phyloP scores from a whole-genome alignment of 64 coral and sea anemone species.

The Stichodactyla mertensii region DNA sequence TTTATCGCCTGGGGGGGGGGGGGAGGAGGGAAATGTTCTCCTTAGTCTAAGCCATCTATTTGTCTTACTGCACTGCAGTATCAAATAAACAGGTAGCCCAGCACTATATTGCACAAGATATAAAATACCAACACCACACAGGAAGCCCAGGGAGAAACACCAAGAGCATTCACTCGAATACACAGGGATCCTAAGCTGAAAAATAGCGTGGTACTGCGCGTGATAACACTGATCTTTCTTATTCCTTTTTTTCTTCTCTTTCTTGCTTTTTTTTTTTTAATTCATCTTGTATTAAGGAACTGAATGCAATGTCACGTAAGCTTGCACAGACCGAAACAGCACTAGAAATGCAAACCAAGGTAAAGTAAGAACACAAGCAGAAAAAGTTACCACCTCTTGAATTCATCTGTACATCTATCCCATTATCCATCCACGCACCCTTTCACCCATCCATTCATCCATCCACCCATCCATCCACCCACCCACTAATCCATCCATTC shows the following conservation, averaged over 20 bases:
- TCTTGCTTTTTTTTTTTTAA: too few species aligned
- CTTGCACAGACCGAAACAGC: conserved; percentile 58
- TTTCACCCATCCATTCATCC: too few species aligned
- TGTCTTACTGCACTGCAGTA: too few species aligned
- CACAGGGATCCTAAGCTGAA: too few species aligned
- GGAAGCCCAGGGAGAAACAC: neutral
- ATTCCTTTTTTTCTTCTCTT: too few species aligned
- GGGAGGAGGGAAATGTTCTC: too few species aligned
- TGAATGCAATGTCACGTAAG: conserved; percentile 45
- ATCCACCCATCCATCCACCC: too few species aligned
- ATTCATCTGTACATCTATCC: neutral
- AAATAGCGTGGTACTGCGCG: too few species aligned
- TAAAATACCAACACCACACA: neutral
- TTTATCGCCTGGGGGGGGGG: too few species aligned
- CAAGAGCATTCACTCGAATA: neutral
- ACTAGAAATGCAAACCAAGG: conserved; percentile 74
- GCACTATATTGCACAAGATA: neutral
- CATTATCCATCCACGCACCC: too few species aligned
- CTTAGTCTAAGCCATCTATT: too few species aligned
- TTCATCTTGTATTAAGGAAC: conserved; percentile 23
- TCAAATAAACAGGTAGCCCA: neutral
- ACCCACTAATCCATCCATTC: neutral
- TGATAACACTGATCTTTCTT: too few species aligned
- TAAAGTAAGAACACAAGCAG: neutral
- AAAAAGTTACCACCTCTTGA: neutral